Conservation (phyloP, 2,113 vertebrate species). For the Chaetorhynchus papuensis region DNA sequence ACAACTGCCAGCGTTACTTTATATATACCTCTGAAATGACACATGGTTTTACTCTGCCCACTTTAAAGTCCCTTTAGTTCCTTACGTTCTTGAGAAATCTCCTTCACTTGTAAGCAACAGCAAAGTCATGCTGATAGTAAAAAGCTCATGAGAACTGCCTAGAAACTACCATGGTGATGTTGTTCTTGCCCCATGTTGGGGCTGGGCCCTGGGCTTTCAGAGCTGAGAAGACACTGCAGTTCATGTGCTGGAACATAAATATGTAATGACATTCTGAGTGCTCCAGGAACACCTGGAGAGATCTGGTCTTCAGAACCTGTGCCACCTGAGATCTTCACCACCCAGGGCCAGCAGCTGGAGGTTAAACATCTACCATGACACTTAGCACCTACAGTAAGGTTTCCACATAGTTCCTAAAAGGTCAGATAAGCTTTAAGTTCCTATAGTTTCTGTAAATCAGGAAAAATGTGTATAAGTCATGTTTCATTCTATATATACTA, state of each 20-base stretch:
- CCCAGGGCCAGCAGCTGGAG: background rate
- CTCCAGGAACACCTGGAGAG: background rate
- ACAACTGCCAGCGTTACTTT: background rate
- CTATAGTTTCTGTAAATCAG: background rate
- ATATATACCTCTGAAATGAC: background rate
- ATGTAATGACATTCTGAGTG: rapidly evolving
- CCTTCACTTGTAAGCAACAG: background rate
- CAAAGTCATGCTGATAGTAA: background rate
- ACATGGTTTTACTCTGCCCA: background rate
- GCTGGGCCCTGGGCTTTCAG: rapidly evolving
- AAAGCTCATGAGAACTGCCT: background rate
- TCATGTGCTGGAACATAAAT: background rate
- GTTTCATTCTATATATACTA: background rate
- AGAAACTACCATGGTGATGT: background rate
- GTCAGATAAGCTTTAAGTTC: background rate
- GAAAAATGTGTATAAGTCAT: background rate
- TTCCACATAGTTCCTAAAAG: background rate
- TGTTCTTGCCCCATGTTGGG: background rate
- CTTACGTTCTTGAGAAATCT: background rate
- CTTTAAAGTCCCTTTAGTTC: background rate
- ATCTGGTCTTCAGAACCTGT: background rate
- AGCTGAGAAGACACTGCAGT: background rate
- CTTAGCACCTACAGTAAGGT: background rate
- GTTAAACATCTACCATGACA: background rate
- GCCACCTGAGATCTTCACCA: background rate